Evolutionary conservation across 2,888 invertebrate species (phyloP), one percentile per base, ranked within the genome.

Genomic region (Pomacea canaliculata): DNA sequence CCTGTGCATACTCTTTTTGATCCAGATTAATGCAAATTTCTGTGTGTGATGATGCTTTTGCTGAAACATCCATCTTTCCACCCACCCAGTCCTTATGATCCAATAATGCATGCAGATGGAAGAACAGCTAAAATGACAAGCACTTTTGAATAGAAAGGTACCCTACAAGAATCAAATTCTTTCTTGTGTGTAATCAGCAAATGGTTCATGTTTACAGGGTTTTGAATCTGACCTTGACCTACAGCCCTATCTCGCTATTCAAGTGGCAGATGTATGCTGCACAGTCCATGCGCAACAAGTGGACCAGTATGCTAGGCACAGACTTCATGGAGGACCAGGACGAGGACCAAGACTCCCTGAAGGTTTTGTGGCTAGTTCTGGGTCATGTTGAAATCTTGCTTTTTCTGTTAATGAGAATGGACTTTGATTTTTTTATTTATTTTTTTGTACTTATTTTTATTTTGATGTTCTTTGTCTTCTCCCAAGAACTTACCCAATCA

Each of bases 191-290:
- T 13, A 56, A 7, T 56, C 51, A 56, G 51, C 51, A 13, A 7
- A 56, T 56, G 12, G 51, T 56, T 8, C 51, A 56, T 56, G 51
- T 56, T 82, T 19, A 8, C 82, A 91, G 91, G 56, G 70, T 88
- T 63, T 84, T 93, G 80, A 92, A 92, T 76, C 81, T 93, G 73
- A 91, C 92, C 7, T 77, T 92, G 77, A 92, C 91, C 4, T 93
- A 90, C 85, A 88, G 97, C 89, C 99, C 99, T 0, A 92, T 99
- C 79, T 96, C 97, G 76, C 93, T 99, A 85, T 97, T 99, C 91
- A 98, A 97, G 90, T 99, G 98, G 97, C 99, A 99, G 91, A 91
- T 99, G 85, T 99, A 99, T 91, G 96, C 97, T 5, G 97, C 99
- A 10, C 99, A 99, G 91, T 94, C 95, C 60, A 96, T 97, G 96